Evolutionary conservation across 2,113 vertebrate species (phyloP).

Genomic region (Phylloscopus trochilus): DNA sequence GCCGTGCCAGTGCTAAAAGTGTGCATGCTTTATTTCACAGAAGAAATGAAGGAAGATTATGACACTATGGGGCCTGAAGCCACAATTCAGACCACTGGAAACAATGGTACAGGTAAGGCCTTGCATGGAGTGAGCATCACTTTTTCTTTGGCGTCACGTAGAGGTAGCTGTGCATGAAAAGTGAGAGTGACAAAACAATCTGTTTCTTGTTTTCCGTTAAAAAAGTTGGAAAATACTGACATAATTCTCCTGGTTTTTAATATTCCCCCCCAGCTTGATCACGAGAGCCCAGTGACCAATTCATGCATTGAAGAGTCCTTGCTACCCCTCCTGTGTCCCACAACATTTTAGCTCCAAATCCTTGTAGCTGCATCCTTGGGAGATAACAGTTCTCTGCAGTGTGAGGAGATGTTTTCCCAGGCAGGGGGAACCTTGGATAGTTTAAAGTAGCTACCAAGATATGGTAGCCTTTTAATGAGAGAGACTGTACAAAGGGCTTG

Average conservation of each 20-base stretch:
- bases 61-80: constrained; percentile 92
- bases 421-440: neutral
- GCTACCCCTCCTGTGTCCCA: neutral
- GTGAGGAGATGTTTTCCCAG: neutral
- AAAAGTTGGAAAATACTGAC: neutral
- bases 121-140: neutral
- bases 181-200: neutral
- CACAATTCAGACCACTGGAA: constrained; percentile 85
- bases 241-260: neutral
- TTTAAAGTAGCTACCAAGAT: neutral
- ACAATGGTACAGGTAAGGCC: constrained; percentile 93
- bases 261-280: too few species aligned
- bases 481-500: neutral
- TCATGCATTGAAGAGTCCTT: neutral
- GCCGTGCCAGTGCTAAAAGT: constrained; percentile 63
- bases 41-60: constrained; percentile 98
- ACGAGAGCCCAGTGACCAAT: neutral
- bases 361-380: neutral
- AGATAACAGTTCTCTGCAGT: neutral
- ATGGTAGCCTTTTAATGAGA: neutral
- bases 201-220: neutral
- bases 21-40: constrained; percentile 74
- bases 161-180: neutral
- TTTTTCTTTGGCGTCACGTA: neutral
- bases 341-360: neutral